Evolutionary conservation across 2,113 vertebrate species (phyloP).

Genomic region (Dicaeum eximium): DNA sequence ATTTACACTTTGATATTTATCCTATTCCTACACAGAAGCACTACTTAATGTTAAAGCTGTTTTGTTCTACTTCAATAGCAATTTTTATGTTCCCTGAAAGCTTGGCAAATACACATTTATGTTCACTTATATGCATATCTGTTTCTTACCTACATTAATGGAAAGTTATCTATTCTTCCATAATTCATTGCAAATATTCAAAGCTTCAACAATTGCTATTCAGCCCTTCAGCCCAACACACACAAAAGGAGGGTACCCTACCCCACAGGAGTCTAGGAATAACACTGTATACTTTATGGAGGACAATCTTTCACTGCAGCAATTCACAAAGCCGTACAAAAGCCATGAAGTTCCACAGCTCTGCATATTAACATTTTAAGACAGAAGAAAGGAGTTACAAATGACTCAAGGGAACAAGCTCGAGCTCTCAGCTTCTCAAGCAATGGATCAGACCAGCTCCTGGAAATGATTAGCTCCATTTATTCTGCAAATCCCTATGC

Average conservation of each 20-base stretch:
- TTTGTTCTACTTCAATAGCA: slow-evolving; percentile 21
- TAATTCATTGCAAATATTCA: background rate
- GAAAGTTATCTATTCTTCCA: background rate
- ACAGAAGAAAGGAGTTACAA: background rate
- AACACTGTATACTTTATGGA: background rate
- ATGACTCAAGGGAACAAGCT: background rate
- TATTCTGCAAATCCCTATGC: background rate
- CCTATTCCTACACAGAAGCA: background rate
- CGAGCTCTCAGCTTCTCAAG: background rate
- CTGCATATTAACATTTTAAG: background rate
- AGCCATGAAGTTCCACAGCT: background rate
- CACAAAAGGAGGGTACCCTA: background rate
- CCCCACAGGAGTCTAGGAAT: background rate
- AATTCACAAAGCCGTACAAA: background rate
- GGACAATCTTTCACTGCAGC: background rate
- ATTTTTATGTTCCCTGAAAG: slow-evolving; percentile 4
- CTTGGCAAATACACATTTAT: background rate
- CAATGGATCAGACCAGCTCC: background rate
- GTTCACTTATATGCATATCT: background rate
- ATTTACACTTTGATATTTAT: background rate
- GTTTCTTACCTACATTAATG: background rate
- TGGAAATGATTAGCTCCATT: background rate
- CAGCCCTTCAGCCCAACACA: background rate
- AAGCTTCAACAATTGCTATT: background rate
- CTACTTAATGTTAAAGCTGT: background rate